A percentile compares a stretch with the other conserved stretches of the same genome.
Evolutionary conservation across 2,113 vertebrate genomes (phyloP).

Genomic region (Thermophis baileyi): DNA sequence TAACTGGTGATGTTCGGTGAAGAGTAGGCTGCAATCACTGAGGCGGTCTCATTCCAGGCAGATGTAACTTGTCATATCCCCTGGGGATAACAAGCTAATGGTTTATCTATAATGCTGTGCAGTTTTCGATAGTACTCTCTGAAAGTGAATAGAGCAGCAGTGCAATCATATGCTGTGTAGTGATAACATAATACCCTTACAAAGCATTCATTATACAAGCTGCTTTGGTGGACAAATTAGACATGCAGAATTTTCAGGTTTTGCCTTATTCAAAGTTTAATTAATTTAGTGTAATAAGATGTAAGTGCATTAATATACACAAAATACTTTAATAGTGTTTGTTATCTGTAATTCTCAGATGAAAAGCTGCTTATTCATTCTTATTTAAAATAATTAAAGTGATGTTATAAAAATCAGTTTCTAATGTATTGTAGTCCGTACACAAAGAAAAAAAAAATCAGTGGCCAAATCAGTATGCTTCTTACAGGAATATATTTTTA

Average conservation of each 20-base stretch:
- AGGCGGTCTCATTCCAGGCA: conserved; percentile 33
- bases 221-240: conserved; percentile 67
- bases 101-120: conserved; percentile 35
- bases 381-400: conserved; percentile 36
- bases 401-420: conserved; percentile 46
- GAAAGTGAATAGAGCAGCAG: conserved; percentile 49
- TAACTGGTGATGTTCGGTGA: conserved; percentile 1
- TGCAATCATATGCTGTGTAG: conserved; percentile 42
- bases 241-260: conserved; percentile 65
- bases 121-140: conserved; percentile 41
- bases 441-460: not conserved
- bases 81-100: conserved; percentile 39
- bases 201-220: conserved; percentile 54
- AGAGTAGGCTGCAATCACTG: conserved; percentile 33
- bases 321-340: conserved; percentile 56
- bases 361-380: conserved; percentile 56
- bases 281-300: conserved; percentile 74
- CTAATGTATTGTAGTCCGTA: conserved; percentile 13
- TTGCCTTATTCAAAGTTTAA: conserved; percentile 72
- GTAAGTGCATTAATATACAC: conserved; percentile 74
- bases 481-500: not conserved
- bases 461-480: conserved; percentile 8
- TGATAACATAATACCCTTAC: conserved; percentile 69
- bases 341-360: conserved; percentile 52
- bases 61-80: conserved; percentile 32